Evolutionary conservation across 2,113 vertebrate genomes (phyloP).

Genomic region (Antechinus stuartii): DNA sequence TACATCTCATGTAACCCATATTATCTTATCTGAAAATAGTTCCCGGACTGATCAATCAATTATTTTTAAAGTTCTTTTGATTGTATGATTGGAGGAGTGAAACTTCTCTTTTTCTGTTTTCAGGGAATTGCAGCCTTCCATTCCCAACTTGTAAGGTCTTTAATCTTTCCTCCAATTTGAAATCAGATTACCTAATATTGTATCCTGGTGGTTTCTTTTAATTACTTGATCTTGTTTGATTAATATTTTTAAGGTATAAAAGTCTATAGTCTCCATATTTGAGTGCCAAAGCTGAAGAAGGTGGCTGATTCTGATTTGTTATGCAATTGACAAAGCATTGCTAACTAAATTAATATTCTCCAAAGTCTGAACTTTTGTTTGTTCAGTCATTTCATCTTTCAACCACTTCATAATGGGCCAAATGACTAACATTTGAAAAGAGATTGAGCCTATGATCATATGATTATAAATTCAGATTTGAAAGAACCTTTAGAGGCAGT

Average conservation of each 20-base stretch:
- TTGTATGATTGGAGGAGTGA: background rate
- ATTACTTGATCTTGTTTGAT: background rate
- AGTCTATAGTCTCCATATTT: background rate
- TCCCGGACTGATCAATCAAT: background rate
- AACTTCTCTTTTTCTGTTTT: background rate
- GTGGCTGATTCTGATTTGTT: background rate
- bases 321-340: background rate
- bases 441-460: background rate
- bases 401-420: background rate
- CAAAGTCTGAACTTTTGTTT: background rate
- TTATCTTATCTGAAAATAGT: background rate
- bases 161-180: background rate
- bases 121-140: background rate
- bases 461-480: background rate
- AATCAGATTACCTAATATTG: background rate
- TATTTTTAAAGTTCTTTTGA: background rate
- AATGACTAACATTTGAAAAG: background rate
- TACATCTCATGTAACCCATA: background rate
- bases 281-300: background rate
- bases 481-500: background rate
- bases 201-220: background rate
- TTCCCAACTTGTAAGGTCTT: background rate
- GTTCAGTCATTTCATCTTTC: background rate
- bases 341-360: background rate
- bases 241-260: background rate